Base-by-base conservation (phyloP, 2,797 vertebrate genomes). In the Manis crassicaudata region DNA sequence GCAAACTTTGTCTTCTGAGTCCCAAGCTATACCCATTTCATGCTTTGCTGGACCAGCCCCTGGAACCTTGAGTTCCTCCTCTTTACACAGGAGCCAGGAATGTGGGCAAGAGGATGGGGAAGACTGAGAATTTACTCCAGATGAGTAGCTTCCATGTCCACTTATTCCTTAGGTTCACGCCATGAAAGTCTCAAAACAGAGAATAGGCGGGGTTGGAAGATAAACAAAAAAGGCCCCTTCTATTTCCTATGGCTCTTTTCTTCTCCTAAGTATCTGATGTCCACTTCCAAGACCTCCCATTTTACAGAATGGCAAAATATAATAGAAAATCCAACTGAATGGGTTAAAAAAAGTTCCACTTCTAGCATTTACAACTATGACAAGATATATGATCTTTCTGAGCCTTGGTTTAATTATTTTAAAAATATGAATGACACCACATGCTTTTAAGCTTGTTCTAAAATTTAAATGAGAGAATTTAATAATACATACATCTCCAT, bases 341-440 rank as follows among this genome's bases (percentile, higher is more conserved):
- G 4, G 13, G 63, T 37, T 82, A 67, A 62, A 46, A 84, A 90
- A 86, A 90, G 7, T 20, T 8, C 17, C 65, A 54, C 6, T 8
- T 94, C n/a, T 4, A 50, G 1, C 63, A 52, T 60, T 13, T 88
- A 37, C 86, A 40, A 79, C 52, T 75, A 58, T 7, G 5, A 29
- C 40, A 96, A 95, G n/a, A 84, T 58, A 70, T 76, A 92, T 65
- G 37, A 94, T 43, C 40, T 91, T 58, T 89, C 13, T 52, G 21
- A 62, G 35, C 6, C n/a, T 54, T 86, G 43, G 6, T 58, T 93
- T 95, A 65, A 80, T 84, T 52, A 83, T 13, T 63, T 85, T 79
- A 90, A 95, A 95, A 80, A 65, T 83, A 73, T 73, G 25, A 90
- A 68, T 72, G 50, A 72, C 63, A 70, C 7, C 29, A 75, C 40